Evolutionary conservation across 2,888 invertebrate genomes (phyloP).

Genomic region (Epistrophe eligans): DNA sequence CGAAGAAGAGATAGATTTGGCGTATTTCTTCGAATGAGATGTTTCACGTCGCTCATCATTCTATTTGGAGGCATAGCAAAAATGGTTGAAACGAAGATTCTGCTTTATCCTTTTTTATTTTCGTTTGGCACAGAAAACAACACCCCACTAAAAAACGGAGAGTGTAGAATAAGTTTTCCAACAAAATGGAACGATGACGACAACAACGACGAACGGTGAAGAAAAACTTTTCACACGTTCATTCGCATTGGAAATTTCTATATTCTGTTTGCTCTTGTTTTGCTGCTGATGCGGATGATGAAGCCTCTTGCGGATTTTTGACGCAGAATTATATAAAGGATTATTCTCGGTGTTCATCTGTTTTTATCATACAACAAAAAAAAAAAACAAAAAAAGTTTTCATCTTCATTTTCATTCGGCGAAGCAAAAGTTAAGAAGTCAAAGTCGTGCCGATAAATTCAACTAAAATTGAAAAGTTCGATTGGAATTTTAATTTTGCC

Average conservation of each 20-base stretch:
- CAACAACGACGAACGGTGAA: background rate
- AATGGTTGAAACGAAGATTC: background rate
- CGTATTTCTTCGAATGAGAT: background rate
- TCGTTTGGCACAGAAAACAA: background rate
- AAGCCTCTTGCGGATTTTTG: constrained; percentile 50
- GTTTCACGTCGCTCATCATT: constrained; percentile 19
- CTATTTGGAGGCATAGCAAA: background rate
- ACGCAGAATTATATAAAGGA: constrained; percentile 40
- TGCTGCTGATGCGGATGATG: constrained; percentile 26
- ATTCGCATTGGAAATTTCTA: constrained; percentile 39
- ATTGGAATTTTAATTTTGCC: constrained; percentile 43
- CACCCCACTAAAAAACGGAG: background rate
- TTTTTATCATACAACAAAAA: background rate
- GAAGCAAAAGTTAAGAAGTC: constrained; percentile 50
- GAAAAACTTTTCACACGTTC: constrained; percentile 68
- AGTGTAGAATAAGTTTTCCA: constrained; percentile 12
- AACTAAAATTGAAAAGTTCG: constrained; percentile 43
- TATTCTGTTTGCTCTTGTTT: constrained; percentile 41
- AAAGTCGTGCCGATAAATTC: constrained; percentile 50
- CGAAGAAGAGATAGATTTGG: constrained; percentile 21
- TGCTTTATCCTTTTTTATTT: background rate
- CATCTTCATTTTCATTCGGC: constrained; percentile 25
- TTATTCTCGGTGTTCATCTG: background rate
- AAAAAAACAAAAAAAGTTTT: constrained; percentile 16
- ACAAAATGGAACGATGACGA: constrained; percentile 9